Evolutionary conservation across 2,113 vertebrate genomes (phyloP), one percentile per base, ranked within the genome.

Genomic region (Caretta caretta): DNA sequence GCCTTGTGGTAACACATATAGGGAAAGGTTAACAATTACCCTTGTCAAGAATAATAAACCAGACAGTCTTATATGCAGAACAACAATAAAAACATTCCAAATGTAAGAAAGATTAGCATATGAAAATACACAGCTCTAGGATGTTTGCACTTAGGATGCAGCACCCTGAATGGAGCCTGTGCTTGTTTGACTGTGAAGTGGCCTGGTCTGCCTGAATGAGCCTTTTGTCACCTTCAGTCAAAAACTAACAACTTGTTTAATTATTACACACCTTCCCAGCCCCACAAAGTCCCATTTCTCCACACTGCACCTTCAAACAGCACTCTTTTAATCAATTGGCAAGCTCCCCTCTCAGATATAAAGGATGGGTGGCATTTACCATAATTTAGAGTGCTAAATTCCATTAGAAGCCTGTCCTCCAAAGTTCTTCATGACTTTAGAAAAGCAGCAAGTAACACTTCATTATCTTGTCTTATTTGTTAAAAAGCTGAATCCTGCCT

Each of bases 391-490:
- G 86, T 46, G 2, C 17, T 0, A 57, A 10, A 29, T 46, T 5
- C 46, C 31, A 54, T 56, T 81, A 56, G 90, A 94, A 3, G 79
- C 75, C 62, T 42, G 25, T 78, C 27, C 79, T 56, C 6, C 59
- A 27, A 89, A 79, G 80, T 89, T 82, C 53, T 22, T n/a, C 27
- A 49, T 50, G 83, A 62, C 48, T 96, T 90, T 29, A 91, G 86
- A 75, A 20, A 27, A 90, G 78, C 42, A 46, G 51, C 86, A 89
- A 89, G 50, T 31, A 69, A 46, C n/a, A 76, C 51, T n/a, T 84
- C 65, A 38, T 83, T 80, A 50, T 69, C 53, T 49, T 91, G 94
- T 87, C 76, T 53, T 51, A 90, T 90, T 93, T 81, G 80, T 88
- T 82, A 56, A 83, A 51, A 59, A 65, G 78, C 54, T 85, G 59